Evolutionary conservation across 2,888 invertebrate species (phyloP).

Genomic region (Melieria picta): DNA sequence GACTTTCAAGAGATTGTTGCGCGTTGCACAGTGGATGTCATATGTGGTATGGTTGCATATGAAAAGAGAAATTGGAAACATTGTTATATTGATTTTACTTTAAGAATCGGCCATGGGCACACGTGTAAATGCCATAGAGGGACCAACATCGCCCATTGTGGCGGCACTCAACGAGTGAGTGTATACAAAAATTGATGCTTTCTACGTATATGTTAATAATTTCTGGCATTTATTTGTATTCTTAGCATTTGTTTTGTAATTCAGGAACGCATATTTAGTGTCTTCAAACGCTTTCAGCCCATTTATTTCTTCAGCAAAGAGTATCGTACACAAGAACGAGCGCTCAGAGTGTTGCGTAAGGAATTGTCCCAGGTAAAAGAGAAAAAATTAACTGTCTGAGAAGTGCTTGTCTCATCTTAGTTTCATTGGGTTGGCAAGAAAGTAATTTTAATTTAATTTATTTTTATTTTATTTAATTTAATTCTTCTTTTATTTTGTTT

Average conservation of each 20-base stretch:
- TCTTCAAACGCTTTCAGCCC: slow-evolving; percentile 45
- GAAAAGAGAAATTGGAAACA: too few species aligned
- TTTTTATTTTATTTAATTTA: too few species aligned
- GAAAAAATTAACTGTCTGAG: background rate
- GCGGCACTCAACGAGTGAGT: slow-evolving; percentile 65
- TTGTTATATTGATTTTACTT: background rate
- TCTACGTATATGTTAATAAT: background rate
- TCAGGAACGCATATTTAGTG: slow-evolving; percentile 44
- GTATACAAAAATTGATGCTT: background rate
- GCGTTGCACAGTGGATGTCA: slow-evolving; percentile 67
- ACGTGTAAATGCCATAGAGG: slow-evolving; percentile 48
- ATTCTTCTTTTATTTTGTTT: too few species aligned
- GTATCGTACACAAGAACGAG: slow-evolving; percentile 66
- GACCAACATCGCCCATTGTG: slow-evolving; percentile 56
- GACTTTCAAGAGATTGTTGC: slow-evolving; percentile 67
- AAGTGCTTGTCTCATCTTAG: too few species aligned
- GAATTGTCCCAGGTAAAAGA: slow-evolving; percentile 41
- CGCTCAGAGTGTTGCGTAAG: slow-evolving; percentile 50
- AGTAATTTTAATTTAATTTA: too few species aligned
- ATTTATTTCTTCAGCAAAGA: slow-evolving; percentile 61
- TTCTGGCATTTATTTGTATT: background rate
- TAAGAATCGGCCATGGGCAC: slow-evolving; percentile 52
- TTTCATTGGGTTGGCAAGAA: too few species aligned
- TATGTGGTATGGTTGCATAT: slow-evolving; percentile 48
- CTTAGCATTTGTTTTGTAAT: slow-evolving; percentile 43